phyloP scores from a whole-genome alignment of 2,113 vertebrate species.

The Archocentrus centrarchus region DNA sequence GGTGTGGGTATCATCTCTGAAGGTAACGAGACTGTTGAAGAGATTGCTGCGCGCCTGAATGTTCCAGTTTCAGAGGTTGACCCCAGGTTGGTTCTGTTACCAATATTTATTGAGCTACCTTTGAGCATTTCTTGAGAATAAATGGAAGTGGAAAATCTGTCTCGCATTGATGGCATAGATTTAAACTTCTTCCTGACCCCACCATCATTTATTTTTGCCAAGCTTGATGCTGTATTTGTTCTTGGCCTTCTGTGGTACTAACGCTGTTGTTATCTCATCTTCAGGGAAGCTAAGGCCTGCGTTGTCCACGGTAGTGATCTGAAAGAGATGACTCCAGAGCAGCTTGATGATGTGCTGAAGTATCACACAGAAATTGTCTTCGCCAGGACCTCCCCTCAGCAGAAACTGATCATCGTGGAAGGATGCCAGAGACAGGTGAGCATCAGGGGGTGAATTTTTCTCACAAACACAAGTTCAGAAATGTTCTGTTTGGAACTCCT shows the following conservation, averaged over 20 bases:
- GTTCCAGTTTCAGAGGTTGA: neutral
- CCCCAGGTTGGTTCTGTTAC: constrained; percentile 51
- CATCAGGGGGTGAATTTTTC: neutral
- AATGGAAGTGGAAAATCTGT: constrained; percentile 52
- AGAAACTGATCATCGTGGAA: constrained; percentile 95
- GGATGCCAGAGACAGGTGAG: constrained; percentile 92
- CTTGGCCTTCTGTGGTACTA: fast-evolving
- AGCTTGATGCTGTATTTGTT: too few species aligned
- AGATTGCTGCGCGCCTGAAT: neutral
- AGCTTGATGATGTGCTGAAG: constrained; percentile 86
- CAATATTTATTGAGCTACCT: constrained; percentile 80
- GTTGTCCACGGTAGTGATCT: too few species aligned
- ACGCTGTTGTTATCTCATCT: too few species aligned
- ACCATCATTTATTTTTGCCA: too few species aligned
- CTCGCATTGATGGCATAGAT: too few species aligned
- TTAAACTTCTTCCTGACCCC: too few species aligned
- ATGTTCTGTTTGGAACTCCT: too few species aligned
- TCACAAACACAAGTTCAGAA: neutral
- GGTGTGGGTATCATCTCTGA: constrained; percentile 95
- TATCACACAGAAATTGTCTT: constrained; percentile 94
- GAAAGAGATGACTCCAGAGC: constrained; percentile 52
- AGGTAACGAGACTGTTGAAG: constrained; percentile 64
- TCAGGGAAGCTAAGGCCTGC: too few species aligned
- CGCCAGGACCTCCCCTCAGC: constrained; percentile 91
- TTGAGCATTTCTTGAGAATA: neutral